A percentile compares a stretch with the other conserved stretches of the same genome.
phyloP scores from a whole-genome alignment of 2,113 vertebrate genomes.

The Ictalurus punctatus region DNA sequence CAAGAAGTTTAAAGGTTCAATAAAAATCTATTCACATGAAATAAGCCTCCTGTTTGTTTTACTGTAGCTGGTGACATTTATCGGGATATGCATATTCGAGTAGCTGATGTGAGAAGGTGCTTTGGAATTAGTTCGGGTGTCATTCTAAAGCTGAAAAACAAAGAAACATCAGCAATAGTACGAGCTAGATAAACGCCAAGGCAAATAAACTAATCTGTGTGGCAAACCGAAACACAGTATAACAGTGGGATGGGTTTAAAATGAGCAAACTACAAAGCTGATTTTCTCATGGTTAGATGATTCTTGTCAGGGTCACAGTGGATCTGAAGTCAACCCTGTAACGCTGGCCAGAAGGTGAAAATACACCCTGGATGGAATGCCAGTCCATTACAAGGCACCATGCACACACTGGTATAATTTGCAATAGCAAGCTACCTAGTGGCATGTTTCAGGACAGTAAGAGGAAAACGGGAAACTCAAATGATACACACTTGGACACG shows the following conservation, averaged over 20 bases:
- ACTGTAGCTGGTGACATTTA: neutral
- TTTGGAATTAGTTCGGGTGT: neutral
- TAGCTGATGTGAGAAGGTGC: neutral
- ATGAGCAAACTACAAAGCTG: neutral
- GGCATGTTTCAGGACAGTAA: neutral
- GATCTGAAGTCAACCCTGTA: neutral
- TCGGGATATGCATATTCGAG: neutral
- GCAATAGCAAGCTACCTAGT: neutral
- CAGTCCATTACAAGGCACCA: neutral
- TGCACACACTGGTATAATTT: neutral
- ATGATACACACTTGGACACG: neutral
- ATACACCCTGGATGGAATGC: neutral
- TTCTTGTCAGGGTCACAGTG: neutral
- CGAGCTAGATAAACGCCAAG: neutral
- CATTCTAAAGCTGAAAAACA: neutral
- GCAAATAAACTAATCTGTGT: neutral
- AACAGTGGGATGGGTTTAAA: neutral
- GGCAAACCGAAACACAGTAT: neutral
- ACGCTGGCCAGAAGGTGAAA: too few species aligned
- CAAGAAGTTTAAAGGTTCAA: neutral
- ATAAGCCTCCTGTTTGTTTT: neutral
- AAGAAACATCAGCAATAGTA: conserved; percentile 16
- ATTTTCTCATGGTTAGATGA: neutral
- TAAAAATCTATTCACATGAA: neutral
- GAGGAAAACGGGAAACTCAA: neutral